Percentiles rank a stretch among this genome's conserved stretches.
These are phyloP conservation scores for Malurus alboscapulatus DNA, from an alignment of 2,113 vertebrate species.

Conservation along the genomic window DNA sequence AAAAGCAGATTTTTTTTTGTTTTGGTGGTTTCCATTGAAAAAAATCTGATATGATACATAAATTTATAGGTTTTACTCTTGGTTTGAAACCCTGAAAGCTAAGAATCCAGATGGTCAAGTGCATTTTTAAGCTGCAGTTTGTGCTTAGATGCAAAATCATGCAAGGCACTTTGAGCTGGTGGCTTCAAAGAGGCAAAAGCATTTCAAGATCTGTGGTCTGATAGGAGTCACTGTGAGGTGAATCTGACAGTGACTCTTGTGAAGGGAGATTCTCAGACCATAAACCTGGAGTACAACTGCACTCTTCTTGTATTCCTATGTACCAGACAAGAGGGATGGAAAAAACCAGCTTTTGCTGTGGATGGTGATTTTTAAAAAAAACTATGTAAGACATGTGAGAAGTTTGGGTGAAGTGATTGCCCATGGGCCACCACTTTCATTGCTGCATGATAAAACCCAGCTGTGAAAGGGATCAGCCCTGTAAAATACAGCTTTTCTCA, in stretches of 20 bases:
- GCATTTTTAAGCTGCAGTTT: not conserved
- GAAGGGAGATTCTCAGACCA: not conserved
- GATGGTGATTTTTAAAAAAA: not conserved
- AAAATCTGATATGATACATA: not conserved
- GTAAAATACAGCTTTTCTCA: not conserved
- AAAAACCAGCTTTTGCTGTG: not conserved
- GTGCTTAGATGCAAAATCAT: not conserved
- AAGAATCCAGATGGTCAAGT: not conserved
- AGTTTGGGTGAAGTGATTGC: not conserved
- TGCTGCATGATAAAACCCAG: not conserved
- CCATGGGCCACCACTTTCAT: not conserved
- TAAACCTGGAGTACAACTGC: not conserved
- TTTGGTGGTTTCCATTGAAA: not conserved
- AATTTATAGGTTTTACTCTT: not conserved
- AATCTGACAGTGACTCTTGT: not conserved
- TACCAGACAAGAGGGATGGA: not conserved
- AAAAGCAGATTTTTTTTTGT: not conserved
- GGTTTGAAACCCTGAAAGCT: not conserved
- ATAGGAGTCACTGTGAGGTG: not conserved
- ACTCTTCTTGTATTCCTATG: not conserved
- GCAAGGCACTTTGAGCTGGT: not conserved
- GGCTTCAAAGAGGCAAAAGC: not conserved
- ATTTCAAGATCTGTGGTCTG: not conserved
- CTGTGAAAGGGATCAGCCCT: not conserved
- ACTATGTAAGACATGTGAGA: not conserved